These are phyloP conservation scores for Pteria penguin DNA, from an alignment of 2,888 invertebrate genomes.

Conservation along the genomic window DNA sequence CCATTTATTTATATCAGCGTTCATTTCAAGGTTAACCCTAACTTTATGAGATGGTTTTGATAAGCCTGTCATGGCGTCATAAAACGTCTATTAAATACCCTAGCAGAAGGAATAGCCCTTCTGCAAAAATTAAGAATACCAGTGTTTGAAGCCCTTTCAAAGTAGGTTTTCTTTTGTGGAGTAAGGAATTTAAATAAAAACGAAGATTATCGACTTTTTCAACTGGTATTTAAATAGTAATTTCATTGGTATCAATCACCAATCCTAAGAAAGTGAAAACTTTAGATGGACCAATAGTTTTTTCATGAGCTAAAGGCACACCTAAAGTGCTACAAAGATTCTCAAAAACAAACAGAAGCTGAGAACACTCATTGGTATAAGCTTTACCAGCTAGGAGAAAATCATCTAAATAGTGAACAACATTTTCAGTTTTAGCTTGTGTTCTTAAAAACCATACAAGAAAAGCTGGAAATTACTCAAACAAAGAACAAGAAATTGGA, in stretches of 20 bases:
- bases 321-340: not conserved
- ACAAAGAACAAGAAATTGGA: not conserved
- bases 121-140: constrained; percentile 6
- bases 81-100: constrained; percentile 5
- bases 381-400: not conserved
- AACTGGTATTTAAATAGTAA: not conserved
- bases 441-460: not conserved
- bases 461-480: not conserved
- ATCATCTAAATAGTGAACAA: constrained; percentile 8
- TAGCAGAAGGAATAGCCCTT: not conserved
- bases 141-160: no score
- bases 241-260: not conserved
- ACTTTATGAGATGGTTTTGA: not conserved
- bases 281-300: not conserved
- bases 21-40: not conserved
- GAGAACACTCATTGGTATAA: not conserved
- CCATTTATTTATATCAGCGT: constrained; percentile 6
- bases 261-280: not conserved
- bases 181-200: no score
- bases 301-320: not conserved
- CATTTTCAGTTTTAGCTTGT: not conserved
- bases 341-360: not conserved
- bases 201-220: no score
- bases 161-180: no score
- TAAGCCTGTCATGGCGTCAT: not conserved